Conservation (phyloP, 2,888 invertebrate species). For the Sarcophaga caerulescens region DNA sequence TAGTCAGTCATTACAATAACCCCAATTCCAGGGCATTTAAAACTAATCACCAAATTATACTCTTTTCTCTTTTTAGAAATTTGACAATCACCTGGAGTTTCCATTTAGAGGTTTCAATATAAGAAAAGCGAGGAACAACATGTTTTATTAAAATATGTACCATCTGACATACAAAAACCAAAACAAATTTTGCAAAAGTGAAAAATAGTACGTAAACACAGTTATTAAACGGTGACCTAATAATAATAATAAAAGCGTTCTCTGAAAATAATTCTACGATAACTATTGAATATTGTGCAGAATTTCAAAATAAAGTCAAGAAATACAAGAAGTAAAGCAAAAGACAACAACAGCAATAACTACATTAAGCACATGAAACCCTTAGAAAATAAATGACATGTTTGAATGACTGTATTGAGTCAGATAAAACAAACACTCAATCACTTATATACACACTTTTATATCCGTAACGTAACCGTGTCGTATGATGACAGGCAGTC, state of each 20-base stretch:
- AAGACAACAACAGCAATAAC: neutral
- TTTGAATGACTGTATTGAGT: too few species aligned
- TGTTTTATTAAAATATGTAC: slow-evolving; percentile 40
- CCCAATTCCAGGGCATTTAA: too few species aligned
- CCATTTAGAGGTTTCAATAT: slow-evolving; percentile 62
- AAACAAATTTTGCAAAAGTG: neutral
- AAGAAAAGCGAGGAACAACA: slow-evolving; percentile 39
- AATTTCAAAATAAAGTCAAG: slow-evolving; percentile 18
- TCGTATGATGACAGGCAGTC: neutral
- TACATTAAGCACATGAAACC: too few species aligned
- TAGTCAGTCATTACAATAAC: too few species aligned
- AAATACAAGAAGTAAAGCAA: slow-evolving; percentile 15
- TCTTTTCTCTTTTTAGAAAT: slow-evolving; percentile 58
- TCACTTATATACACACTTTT: neutral
- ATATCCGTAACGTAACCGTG: neutral
- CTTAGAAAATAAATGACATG: slow-evolving; percentile 34
- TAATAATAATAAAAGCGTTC: slow-evolving; percentile 4
- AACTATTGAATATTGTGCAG: slow-evolving; percentile 18
- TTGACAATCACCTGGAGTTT: slow-evolving; percentile 66
- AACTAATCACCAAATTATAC: neutral
- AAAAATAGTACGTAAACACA: neutral
- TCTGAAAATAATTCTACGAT: slow-evolving; percentile 30
- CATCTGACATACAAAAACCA: neutral
- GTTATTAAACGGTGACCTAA: neutral
- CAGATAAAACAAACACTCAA: neutral